These are phyloP conservation scores for Dipodomys merriami DNA, from an alignment of 2,113 vertebrate genomes.

Conservation along the genomic window DNA sequence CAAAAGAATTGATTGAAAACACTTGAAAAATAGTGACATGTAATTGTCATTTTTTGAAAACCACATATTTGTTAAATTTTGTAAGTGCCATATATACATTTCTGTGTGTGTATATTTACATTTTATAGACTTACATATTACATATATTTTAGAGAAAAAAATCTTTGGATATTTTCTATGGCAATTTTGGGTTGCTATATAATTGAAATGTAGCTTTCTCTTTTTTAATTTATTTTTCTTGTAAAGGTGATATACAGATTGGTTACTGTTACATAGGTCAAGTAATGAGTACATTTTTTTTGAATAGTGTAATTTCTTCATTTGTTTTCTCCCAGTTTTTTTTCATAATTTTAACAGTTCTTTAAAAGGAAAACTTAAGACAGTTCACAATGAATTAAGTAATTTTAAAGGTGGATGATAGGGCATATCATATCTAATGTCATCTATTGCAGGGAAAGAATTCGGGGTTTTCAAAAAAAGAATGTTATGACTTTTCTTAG, in stretches of 20 bases:
- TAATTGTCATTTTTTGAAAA: no score
- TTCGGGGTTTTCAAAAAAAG: background rate
- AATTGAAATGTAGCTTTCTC: background rate
- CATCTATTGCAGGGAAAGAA: background rate
- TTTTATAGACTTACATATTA: background rate
- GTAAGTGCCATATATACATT: no score
- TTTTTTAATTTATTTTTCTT: no score
- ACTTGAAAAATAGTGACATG: no score
- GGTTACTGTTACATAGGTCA: no score
- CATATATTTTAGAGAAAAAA: background rate
- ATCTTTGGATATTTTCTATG: background rate
- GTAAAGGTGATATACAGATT: no score
- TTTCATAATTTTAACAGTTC: background rate
- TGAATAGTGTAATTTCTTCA: no score
- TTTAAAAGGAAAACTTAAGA: background rate
- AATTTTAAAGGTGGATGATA: background rate
- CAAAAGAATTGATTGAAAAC: no score
- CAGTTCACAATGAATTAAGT: background rate
- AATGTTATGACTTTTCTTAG: background rate
- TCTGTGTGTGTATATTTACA: background rate
- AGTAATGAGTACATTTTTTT: no score
- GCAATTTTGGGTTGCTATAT: background rate
- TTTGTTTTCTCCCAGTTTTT: background rate
- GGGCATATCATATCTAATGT: background rate
- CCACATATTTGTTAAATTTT: no score